A percentile compares a stretch with the other conserved stretches of the same genome.
Conservation (phyloP, 2,888 invertebrate species). For the Incurvaria masculella region DNA sequence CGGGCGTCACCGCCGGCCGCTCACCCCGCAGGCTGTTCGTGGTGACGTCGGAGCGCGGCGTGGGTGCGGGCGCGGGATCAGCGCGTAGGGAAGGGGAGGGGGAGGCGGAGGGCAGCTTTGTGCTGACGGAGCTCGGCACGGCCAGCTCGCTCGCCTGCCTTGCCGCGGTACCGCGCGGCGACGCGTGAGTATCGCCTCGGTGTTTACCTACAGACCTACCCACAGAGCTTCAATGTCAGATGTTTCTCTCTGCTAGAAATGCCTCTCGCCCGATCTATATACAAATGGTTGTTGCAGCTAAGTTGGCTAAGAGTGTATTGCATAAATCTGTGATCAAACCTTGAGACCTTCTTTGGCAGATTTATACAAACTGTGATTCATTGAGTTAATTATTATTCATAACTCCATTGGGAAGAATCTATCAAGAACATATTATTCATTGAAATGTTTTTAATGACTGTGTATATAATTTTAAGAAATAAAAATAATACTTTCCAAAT, state of each 20-base stretch:
- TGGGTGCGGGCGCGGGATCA: conserved; percentile 22
- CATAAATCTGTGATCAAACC: too few relatives aligned
- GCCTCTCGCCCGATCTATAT: too few relatives aligned
- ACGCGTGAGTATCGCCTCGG: conserved; percentile 35
- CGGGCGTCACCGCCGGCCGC: neutral
- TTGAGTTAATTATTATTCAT: too few relatives aligned
- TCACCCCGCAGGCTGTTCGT: conserved; percentile 58
- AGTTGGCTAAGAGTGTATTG: too few relatives aligned
- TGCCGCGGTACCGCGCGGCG: conserved; percentile 45
- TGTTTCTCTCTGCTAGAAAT: neutral
- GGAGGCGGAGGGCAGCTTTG: conserved; percentile 66
- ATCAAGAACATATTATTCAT: too few relatives aligned
- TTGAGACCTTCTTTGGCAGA: too few relatives aligned
- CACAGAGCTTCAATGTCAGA: neutral
- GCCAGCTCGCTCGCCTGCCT: conserved; percentile 67
- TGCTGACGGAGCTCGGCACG: conserved; percentile 72
- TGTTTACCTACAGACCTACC: neutral
- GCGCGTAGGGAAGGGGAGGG: conserved; percentile 27
- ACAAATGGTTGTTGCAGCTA: too few relatives aligned
- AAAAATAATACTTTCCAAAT: too few relatives aligned
- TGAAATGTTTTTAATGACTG: too few relatives aligned
- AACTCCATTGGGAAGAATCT: too few relatives aligned
- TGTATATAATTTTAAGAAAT: too few relatives aligned
- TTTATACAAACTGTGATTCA: too few relatives aligned
- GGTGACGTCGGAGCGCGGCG: conserved; percentile 56